A percentile compares a stretch with the other conserved stretches of the same genome.
These are phyloP conservation scores for Micromys minutus DNA, from an alignment of 2,113 vertebrate genomes.

Conservation along the genomic window DNA sequence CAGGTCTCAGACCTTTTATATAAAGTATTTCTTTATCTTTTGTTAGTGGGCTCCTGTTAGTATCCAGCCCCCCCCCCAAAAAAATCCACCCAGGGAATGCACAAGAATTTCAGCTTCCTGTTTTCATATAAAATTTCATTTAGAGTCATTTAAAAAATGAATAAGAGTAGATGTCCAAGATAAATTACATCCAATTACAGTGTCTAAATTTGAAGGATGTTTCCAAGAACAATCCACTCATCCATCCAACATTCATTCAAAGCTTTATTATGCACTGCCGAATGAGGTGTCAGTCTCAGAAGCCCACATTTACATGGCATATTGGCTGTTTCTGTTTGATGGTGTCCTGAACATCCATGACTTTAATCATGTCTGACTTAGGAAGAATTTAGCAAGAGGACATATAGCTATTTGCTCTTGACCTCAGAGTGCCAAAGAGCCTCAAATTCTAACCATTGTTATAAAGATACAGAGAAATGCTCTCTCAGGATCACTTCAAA, in stretches of 20 bases:
- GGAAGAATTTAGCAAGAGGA: neutral
- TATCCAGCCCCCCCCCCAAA: neutral
- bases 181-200: constrained; percentile 23
- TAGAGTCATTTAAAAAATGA: constrained; percentile 54
- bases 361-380: neutral
- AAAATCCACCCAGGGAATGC: neutral
- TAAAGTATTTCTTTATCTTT: neutral
- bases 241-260: constrained; percentile 44
- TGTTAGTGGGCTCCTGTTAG: neutral
- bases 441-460: neutral
- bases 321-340: neutral
- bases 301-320: neutral
- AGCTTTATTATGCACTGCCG: constrained; percentile 6
- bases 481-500: neutral
- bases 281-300: constrained; percentile 43
- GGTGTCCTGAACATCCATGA: neutral
- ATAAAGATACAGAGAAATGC: neutral
- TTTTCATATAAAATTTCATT: constrained; percentile 50
- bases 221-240: constrained; percentile 62
- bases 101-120: constrained; percentile 15
- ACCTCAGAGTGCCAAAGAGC: neutral
- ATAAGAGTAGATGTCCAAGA: constrained; percentile 55
- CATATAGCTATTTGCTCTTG: neutral
- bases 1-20: neutral
- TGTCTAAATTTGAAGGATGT: constrained; percentile 55